Conservation (phyloP, 1,140 invertebrate species). For the Drosophila ogumai region DNA sequence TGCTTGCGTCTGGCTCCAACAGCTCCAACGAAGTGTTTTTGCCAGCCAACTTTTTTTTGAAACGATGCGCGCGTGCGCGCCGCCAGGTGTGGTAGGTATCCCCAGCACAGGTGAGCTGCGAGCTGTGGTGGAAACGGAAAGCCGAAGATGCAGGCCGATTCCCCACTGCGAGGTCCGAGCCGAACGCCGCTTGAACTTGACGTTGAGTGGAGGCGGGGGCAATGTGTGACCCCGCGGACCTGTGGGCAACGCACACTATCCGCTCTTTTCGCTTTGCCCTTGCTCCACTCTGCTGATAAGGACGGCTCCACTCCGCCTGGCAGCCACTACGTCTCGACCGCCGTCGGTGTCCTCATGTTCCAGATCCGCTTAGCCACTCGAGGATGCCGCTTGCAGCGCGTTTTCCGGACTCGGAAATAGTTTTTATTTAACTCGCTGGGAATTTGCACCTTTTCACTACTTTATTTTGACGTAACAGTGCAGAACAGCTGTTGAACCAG, state of each 20-base stretch:
- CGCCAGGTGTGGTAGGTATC: constrained; percentile 56
- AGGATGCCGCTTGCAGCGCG: neutral
- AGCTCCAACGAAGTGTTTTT: constrained; percentile 75
- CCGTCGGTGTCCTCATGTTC: constrained; percentile 26
- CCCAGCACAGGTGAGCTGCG: constrained; percentile 10
- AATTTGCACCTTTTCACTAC: constrained; percentile 46
- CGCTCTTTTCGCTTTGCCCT: neutral
- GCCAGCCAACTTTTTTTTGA: constrained; percentile 30
- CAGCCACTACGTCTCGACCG: constrained; percentile 28
- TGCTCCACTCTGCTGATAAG: constrained; percentile 9
- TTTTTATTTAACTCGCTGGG: constrained; percentile 52
- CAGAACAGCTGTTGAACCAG: constrained; percentile 60
- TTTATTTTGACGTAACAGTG: constrained; percentile 77
- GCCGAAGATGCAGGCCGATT: constrained; percentile 17
- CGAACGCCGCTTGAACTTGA: constrained; percentile 50
- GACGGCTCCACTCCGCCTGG: constrained; percentile 1
- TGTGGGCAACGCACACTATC: constrained; percentile 8
- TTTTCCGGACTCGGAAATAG: constrained; percentile 4
- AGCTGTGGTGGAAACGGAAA: constrained; percentile 17
- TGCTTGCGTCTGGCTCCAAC: constrained; percentile 79
- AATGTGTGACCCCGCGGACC: constrained; percentile 12
- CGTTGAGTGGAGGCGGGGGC: constrained; percentile 16
- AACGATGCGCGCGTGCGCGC: constrained; percentile 48
- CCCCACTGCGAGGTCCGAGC: neutral
- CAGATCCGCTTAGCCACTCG: neutral